These are phyloP conservation scores for Egretta garzetta DNA, from an alignment of 2,113 vertebrate species.

Conservation along the genomic window DNA sequence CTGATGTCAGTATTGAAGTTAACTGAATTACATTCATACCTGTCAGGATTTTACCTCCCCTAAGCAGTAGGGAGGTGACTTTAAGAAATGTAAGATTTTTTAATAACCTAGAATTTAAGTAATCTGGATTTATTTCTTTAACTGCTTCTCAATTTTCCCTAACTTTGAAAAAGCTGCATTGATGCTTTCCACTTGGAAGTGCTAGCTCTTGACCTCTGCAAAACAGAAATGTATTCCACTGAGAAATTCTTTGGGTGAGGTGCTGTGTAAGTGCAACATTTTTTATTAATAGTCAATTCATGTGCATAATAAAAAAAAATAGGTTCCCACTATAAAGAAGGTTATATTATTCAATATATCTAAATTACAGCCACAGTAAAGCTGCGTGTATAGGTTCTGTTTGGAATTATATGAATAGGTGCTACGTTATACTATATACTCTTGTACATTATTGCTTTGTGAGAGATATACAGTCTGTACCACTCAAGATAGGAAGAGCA, in stretches of 20 bases:
- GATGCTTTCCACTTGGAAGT: neutral
- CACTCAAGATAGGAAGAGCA: neutral
- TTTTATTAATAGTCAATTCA: conserved; percentile 63
- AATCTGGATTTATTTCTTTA: neutral
- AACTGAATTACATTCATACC: neutral
- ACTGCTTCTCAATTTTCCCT: neutral
- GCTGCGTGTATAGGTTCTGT: neutral
- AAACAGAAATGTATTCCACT: neutral
- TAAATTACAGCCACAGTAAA: conserved; percentile 40
- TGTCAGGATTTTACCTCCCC: neutral
- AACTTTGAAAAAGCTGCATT: neutral
- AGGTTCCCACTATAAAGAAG: conserved; percentile 12
- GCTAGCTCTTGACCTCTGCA: neutral
- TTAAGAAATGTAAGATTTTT: neutral
- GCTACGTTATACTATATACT: neutral
- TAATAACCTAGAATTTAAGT: neutral
- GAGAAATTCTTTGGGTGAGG: neutral
- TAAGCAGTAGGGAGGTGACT: neutral
- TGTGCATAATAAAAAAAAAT: conserved; percentile 56
- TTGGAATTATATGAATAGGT: conserved; percentile 34
- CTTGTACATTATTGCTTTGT: conserved; percentile 11
- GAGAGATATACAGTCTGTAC: neutral
- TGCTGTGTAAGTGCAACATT: neutral
- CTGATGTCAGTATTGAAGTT: neutral
- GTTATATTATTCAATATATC: conserved; percentile 59